Percentiles rank a stretch among this genome's conserved stretches.
phyloP scores from a whole-genome alignment of 2,797 vertebrate species.

The Perodicticus potto region DNA sequence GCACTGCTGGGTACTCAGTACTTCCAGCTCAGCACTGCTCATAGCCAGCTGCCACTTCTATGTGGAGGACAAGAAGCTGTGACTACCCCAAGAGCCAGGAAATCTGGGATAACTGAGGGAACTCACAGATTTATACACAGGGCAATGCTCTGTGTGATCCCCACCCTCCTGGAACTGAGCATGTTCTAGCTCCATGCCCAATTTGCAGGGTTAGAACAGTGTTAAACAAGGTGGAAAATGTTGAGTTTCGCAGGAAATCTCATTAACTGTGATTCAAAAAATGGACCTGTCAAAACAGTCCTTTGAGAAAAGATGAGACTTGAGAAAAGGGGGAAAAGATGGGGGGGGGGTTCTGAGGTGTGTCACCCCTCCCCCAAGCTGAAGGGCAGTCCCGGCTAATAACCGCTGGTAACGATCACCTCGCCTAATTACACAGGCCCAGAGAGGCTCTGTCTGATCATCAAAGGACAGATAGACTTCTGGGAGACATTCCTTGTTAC shows the following conservation, averaged over 20 bases:
- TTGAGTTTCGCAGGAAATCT: not conserved
- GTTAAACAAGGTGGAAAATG: not conserved
- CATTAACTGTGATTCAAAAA: not conserved
- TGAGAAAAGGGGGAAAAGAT: no score
- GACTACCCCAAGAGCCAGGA: not conserved
- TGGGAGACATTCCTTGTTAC: not conserved
- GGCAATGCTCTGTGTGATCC: not conserved
- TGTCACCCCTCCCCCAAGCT: rapidly evolving
- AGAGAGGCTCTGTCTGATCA: not conserved
- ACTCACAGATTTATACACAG: not conserved
- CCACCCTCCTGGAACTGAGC: not conserved
- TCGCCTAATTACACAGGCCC: not conserved
- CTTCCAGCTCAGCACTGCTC: not conserved
- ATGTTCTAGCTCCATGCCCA: not conserved
- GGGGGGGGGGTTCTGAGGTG: not conserved
- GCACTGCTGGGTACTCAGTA: not conserved
- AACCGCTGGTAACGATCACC: constrained; percentile 1
- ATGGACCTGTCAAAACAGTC: not conserved
- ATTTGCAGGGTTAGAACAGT: not conserved
- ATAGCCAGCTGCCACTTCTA: not conserved
- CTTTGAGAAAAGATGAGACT: not conserved
- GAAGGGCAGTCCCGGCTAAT: not conserved
- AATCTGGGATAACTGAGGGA: not conserved
- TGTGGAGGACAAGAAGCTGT: not conserved
- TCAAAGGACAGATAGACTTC: not conserved